Base-by-base conservation (phyloP, 2,113 vertebrate genomes). In the Atrichornis clamosus region DNA sequence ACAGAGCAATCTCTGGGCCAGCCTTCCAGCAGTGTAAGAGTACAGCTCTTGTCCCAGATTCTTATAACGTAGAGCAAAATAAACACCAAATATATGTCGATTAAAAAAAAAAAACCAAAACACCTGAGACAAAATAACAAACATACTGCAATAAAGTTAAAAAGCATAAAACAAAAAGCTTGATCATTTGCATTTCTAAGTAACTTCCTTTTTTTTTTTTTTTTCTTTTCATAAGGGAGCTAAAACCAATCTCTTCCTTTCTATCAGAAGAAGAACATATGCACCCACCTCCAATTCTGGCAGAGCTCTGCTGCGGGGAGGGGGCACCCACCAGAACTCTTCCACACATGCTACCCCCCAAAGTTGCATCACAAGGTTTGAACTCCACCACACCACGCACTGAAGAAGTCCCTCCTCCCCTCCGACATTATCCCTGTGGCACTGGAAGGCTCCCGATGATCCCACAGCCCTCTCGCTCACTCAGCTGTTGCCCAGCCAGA, bases 41-140 rank as follows among this genome's bases (percentile, higher is more conserved):
- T 15, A 33, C 2, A 0, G 44, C 24, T 79, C 76, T 42, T 7
- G 11, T 15, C 49, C 33, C 75, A 70, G 12, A 67, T 52, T 80
- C 59, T 90, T 60, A 50, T 19, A 33, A 73, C 35, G 55, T 11
- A 42, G 5, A 95, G 27, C 27, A 53, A 80, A 88, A 86, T 7
- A 41, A 37, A 52, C 37, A 11, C 23, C 35, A 58, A 69, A 30
- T 5, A 11, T 3, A 27, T 0, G 10, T 1, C 44, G 3, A 13
- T 46, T 22, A 28, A 50, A 20, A 7, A 20, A 23, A 14, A 17
- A 13, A 17, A 37, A 2, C 10, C 4, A 41, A n/a, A n/a, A n/a
- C n/a, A 5, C 15, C 37, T 11, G 27, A 68, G 33, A 5, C 22
- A 84, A 73, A 77, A 62, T 26, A 58, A 33, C 3, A 8, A 49